Evolutionary conservation across 2,113 vertebrate genomes (phyloP).

Genomic region (Collichthys lucidus): DNA sequence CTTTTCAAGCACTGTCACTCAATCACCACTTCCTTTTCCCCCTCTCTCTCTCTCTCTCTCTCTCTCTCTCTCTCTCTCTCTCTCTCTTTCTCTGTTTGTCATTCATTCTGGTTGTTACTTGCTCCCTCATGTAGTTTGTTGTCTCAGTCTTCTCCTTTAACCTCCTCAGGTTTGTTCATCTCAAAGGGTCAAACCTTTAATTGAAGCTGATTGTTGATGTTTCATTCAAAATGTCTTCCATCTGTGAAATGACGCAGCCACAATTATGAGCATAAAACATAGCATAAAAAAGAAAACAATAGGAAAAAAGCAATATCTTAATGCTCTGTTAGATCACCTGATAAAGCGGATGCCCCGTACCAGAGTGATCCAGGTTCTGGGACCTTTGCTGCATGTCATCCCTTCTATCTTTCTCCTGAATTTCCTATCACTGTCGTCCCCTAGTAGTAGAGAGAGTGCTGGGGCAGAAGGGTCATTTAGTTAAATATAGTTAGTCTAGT

Average conservation of each 20-base stretch:
- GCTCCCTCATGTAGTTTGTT: conserved; percentile 9
- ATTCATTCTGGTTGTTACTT: neutral
- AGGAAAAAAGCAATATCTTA: too few species aligned
- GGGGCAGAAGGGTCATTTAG: too few species aligned
- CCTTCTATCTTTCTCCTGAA: too few species aligned
- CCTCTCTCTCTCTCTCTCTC: conserved; percentile 10
- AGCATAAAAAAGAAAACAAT: neutral
- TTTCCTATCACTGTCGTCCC: too few species aligned
- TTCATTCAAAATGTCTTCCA: conserved; percentile 19
- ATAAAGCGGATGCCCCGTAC: too few species aligned
- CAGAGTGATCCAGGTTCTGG: too few species aligned
- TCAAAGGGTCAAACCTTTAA: conserved; percentile 3
- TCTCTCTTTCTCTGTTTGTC: conserved; percentile 4
- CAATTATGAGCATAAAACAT: neutral
- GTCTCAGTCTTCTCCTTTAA: conserved; percentile 4
- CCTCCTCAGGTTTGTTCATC: conserved; percentile 7
- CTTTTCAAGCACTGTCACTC: conserved; percentile 44
- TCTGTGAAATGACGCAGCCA: neutral
- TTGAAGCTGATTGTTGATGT: conserved; percentile 25
- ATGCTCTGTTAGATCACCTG: too few species aligned
- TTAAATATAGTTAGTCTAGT: too few species aligned
- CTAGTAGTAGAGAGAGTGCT: too few species aligned
- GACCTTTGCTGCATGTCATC: too few species aligned
- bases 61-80: too few species aligned
- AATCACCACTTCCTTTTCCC: conserved; percentile 47